These are phyloP conservation scores for Panagrolaimus sp. DNA, from an alignment of 1,140 invertebrate species.

Conservation along the genomic window DNA sequence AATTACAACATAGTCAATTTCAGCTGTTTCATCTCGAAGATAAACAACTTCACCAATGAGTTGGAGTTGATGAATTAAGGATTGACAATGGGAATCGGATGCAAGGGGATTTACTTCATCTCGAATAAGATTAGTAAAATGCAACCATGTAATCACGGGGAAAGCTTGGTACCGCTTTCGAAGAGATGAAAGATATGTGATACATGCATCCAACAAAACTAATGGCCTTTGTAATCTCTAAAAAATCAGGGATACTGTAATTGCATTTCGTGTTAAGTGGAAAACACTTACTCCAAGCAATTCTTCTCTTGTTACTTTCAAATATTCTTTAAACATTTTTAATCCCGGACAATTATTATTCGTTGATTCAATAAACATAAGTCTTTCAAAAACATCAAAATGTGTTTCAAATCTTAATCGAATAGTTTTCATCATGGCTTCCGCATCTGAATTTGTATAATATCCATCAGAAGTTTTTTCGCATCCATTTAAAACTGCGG, in stretches of 20 bases:
- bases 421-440: constrained; percentile 64
- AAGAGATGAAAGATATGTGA: constrained; percentile 65
- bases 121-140: constrained; percentile 67
- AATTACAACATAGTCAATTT: constrained; percentile 69
- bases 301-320: constrained; percentile 59
- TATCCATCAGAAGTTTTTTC: constrained; percentile 65
- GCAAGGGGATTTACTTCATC: constrained; percentile 70
- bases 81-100: constrained; percentile 68
- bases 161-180: constrained; percentile 65
- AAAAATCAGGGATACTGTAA: constrained; percentile 14
- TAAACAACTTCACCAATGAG: constrained; percentile 68
- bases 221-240: constrained; percentile 66
- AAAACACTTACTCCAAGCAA: constrained; percentile 45
- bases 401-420: constrained; percentile 63
- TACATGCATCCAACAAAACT: constrained; percentile 67
- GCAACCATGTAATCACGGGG: constrained; percentile 69
- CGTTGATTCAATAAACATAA: constrained; percentile 67
- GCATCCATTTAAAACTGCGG: constrained; percentile 59
- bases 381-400: constrained; percentile 65
- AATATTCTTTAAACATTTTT: constrained; percentile 65
- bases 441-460: constrained; percentile 65
- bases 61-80: constrained; percentile 69
- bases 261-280: not conserved
- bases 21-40: constrained; percentile 63
- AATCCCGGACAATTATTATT: constrained; percentile 66